These are phyloP conservation scores for Clavelina lepadiformis DNA, from an alignment of 23 tunicate species.

Conservation along the genomic window DNA sequence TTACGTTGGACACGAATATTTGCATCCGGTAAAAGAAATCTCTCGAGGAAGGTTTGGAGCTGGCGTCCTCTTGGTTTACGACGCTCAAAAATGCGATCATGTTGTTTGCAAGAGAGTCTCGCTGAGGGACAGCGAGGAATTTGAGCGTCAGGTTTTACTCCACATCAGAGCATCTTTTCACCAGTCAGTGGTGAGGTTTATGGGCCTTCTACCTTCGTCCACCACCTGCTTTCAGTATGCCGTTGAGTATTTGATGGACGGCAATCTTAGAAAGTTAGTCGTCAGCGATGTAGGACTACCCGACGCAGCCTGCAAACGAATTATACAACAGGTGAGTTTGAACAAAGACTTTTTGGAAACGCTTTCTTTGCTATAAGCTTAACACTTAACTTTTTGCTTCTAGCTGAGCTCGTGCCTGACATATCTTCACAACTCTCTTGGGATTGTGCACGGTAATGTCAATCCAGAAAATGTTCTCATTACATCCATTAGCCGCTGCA, in stretches of 20 bases:
- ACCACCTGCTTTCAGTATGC: conserved; percentile 49
- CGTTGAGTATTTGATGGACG: conserved; percentile 37
- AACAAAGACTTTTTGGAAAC: conserved; percentile 1
- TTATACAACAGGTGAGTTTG: conserved; percentile 39
- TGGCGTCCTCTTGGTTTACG: conserved; percentile 38
- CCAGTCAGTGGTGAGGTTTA: conserved; percentile 13
- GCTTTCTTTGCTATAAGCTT: not conserved
- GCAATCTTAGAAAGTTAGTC: conserved; percentile 36
- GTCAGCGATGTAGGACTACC: conserved; percentile 46
- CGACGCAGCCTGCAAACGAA: conserved; percentile 32
- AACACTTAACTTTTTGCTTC: not conserved
- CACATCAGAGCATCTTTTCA: conserved; percentile 32
- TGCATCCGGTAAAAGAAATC: conserved; percentile 38
- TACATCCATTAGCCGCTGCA: conserved; percentile 34
- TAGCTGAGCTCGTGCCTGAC: conserved; percentile 30
- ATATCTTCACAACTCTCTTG: conserved; percentile 28
- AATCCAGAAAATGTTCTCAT: conserved; percentile 44
- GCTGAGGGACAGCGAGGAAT: conserved; percentile 14
- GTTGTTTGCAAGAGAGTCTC: conserved; percentile 40
- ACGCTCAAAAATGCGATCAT: conserved; percentile 8
- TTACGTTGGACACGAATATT: conserved; percentile 8
- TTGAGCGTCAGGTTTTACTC: conserved; percentile 19
- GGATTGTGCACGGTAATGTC: conserved; percentile 42
- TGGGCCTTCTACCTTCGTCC: conserved; percentile 57
- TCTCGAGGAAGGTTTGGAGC: conserved; percentile 49